Percentiles rank a stretch among this genome's conserved stretches.
Conservation (phyloP, 2,888 invertebrate genomes). For the Leptopilina drosophilae region DNA sequence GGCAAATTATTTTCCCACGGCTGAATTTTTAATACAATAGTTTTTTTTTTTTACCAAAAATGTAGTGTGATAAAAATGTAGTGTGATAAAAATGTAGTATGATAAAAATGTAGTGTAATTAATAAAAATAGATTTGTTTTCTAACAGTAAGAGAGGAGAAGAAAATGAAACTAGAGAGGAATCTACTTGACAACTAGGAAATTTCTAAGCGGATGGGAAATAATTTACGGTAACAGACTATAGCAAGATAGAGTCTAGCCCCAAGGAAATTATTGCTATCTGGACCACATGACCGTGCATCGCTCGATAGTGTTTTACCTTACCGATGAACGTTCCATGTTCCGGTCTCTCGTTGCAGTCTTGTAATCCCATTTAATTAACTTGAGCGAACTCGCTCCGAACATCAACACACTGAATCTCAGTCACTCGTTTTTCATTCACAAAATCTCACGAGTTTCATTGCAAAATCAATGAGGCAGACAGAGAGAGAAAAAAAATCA, state of each 20-base stretch:
- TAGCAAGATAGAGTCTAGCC: no score
- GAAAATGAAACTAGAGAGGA: neutral
- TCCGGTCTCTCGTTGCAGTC: slow-evolving; percentile 40
- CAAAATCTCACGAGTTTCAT: slow-evolving; percentile 11
- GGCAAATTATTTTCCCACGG: no score
- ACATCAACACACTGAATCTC: slow-evolving; percentile 29
- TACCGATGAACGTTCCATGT: slow-evolving; percentile 36
- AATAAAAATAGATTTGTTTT: no score
- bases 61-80: no score
- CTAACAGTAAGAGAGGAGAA: no score
- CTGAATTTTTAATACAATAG: no score
- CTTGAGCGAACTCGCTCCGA: slow-evolving; percentile 28
- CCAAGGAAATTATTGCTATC: neutral
- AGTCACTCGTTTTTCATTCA: slow-evolving; percentile 31
- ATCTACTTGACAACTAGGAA: no score
- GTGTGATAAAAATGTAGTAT: no score
- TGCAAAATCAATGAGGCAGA: neutral
- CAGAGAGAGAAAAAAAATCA: slow-evolving; percentile 9
- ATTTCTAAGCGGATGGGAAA: neutral
- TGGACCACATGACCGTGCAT: slow-evolving; percentile 31
- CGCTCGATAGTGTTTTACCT: slow-evolving; percentile 30
- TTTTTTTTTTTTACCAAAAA: no score
- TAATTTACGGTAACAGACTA: neutral
- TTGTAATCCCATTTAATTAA: slow-evolving; percentile 54
- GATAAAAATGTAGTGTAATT: no score